phyloP scores from a whole-genome alignment of 2,888 invertebrate genomes.

The Lasioglossum zephyrum region DNA sequence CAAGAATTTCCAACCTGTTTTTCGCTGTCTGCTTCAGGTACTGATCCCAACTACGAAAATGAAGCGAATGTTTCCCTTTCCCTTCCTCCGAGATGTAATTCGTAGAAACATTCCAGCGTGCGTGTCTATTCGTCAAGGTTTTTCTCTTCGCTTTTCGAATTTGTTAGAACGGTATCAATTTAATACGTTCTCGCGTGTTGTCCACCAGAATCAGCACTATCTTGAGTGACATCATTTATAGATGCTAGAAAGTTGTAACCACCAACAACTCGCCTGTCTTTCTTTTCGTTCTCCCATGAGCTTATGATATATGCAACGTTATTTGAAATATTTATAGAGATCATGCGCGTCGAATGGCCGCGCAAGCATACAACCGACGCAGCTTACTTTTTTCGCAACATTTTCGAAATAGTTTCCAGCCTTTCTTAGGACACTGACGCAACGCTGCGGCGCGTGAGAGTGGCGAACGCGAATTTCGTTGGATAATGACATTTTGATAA shows the following conservation, averaged over 20 bases:
- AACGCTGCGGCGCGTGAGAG: neutral
- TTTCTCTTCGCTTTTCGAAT: neutral
- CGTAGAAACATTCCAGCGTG: neutral
- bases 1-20: neutral
- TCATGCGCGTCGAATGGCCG: neutral
- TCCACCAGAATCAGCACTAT: neutral
- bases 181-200: constrained; percentile 22
- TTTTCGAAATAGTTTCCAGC: constrained; percentile 4
- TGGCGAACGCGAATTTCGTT: neutral
- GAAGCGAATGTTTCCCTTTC: neutral
- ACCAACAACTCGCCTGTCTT: neutral
- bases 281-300: neutral
- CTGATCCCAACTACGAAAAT: neutral
- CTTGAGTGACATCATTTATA: neutral
- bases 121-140: neutral
- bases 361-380: neutral
- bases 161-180: neutral
- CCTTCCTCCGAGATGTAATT: neutral
- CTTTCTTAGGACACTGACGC: neutral
- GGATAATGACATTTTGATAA: neutral
- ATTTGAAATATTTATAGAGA: constrained; percentile 20
- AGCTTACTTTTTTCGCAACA: no score
- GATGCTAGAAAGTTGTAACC: neutral
- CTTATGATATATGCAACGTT: constrained; percentile 7
- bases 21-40: neutral